phyloP scores from a whole-genome alignment of 2,888 invertebrate genomes.

The Nemurella pictetii region DNA sequence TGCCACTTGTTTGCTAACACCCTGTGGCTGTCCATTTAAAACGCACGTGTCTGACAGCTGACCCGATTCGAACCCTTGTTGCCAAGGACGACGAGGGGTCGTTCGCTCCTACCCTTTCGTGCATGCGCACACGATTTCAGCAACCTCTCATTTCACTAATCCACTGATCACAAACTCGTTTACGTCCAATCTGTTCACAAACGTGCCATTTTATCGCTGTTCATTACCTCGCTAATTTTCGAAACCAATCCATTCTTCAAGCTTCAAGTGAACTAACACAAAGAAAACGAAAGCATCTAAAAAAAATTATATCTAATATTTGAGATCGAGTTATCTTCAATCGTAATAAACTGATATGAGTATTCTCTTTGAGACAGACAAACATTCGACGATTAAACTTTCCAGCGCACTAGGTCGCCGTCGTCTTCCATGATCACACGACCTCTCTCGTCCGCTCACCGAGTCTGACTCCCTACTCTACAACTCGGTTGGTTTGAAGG shows the following conservation, averaged over 20 bases:
- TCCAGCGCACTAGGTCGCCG: not conserved
- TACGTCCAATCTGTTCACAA: not conserved
- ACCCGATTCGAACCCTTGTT: not conserved
- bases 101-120: not conserved
- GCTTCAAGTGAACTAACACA: not conserved
- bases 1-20: not conserved
- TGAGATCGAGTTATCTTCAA: too few relatives aligned
- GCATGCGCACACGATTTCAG: not conserved
- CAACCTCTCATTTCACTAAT: not conserved
- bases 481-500: not conserved
- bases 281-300: too few relatives aligned
- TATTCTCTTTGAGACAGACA: not conserved
- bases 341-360: too few relatives aligned
- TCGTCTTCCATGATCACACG: not conserved
- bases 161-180: not conserved
- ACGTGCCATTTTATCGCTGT: not conserved
- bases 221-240: not conserved
- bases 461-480: not conserved
- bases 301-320: too few relatives aligned
- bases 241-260: not conserved
- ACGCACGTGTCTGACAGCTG: not conserved
- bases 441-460: not conserved
- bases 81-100: not conserved
- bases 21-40: not conserved
- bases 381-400: not conserved